Percentiles rank a stretch among this genome's conserved stretches.
phyloP scores from a whole-genome alignment of 1,140 invertebrate species.

The Trichoplusia ni region DNA sequence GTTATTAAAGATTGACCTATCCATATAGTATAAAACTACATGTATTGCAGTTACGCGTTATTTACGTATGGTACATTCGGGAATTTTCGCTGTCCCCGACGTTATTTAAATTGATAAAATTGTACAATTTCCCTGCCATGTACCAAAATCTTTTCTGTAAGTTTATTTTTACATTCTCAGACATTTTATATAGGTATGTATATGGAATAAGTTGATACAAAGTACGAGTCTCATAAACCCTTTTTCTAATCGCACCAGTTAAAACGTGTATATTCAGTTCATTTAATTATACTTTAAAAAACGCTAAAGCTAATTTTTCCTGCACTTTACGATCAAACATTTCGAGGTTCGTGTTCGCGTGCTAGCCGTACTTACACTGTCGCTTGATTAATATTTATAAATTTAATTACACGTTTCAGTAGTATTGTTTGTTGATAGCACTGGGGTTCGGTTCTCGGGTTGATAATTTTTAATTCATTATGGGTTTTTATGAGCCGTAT shows the following conservation, averaged over 20 bases:
- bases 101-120: too few relatives aligned
- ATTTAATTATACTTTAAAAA: not conserved
- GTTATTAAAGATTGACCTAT: too few relatives aligned
- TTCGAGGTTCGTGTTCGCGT: constrained; percentile 28
- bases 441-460: not conserved
- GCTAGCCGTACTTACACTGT: constrained; percentile 30
- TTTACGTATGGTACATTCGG: too few relatives aligned
- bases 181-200: too few relatives aligned
- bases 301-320: constrained; percentile 3
- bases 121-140: too few relatives aligned
- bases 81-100: too few relatives aligned
- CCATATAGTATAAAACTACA: too few relatives aligned
- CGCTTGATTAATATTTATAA: constrained; percentile 50
- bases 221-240: too few relatives aligned
- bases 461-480: not conserved
- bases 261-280: not conserved
- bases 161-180: too few relatives aligned
- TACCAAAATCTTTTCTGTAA: too few relatives aligned
- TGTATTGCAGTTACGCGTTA: too few relatives aligned
- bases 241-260: not conserved
- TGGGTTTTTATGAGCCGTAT: not conserved
- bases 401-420: constrained; percentile 47
- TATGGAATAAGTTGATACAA: too few relatives aligned
- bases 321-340: not conserved
- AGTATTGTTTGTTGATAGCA: constrained; percentile 5